Conservation (phyloP, 2,888 invertebrate genomes). For the Acrobasis consociella region DNA sequence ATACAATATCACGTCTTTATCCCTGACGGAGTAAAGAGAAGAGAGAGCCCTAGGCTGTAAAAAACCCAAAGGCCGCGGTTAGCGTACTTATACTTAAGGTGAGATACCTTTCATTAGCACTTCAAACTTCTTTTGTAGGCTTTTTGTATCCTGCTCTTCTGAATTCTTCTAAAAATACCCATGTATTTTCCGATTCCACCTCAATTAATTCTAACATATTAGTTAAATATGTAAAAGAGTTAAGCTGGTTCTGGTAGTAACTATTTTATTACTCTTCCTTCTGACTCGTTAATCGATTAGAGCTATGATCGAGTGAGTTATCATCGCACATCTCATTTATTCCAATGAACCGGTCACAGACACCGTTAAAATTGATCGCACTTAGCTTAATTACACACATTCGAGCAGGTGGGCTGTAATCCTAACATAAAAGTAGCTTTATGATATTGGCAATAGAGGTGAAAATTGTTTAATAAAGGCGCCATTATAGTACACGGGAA, state of each 20-base stretch:
- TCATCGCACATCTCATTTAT: conserved; percentile 8
- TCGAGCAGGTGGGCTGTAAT: neutral
- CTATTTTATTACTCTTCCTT: neutral
- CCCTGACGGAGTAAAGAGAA: no score
- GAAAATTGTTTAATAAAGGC: conserved; percentile 9
- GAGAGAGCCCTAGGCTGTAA: no score
- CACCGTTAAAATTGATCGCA: conserved; percentile 22
- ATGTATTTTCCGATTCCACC: no score
- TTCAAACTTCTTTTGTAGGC: no score
- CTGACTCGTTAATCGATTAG: conserved; percentile 4
- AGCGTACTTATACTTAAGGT: no score
- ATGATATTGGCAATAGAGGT: neutral
- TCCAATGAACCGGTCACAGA: conserved; percentile 11
- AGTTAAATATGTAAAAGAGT: no score
- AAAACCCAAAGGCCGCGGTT: no score
- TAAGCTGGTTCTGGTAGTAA: neutral
- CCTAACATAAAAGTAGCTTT: conserved; percentile 10
- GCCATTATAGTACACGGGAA: conserved; percentile 8
- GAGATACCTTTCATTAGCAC: no score
- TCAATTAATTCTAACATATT: no score
- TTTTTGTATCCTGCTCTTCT: no score
- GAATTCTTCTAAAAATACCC: no score
- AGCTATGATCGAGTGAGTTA: conserved; percentile 2
- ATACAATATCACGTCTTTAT: no score
- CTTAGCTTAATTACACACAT: conserved; percentile 15